A percentile compares a stretch with the other conserved stretches of the same genome.
phyloP scores from a whole-genome alignment of 2,888 invertebrate genomes.

The Barypeithes pellucidus region DNA sequence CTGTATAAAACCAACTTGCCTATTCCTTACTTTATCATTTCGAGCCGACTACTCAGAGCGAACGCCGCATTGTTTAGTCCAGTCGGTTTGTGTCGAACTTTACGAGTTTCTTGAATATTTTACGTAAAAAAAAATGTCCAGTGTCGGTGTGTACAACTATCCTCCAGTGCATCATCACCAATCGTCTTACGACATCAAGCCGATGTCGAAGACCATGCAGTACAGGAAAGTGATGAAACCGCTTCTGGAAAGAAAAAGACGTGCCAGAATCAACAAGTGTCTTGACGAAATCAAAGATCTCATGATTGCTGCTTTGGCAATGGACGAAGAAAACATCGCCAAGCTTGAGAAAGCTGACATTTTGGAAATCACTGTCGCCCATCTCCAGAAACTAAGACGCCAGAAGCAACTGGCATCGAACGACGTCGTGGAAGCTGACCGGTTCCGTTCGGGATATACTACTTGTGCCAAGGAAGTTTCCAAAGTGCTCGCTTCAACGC shows the following conservation, averaged over 20 bases:
- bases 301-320: constrained; percentile 88
- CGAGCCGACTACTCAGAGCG: constrained; percentile 66
- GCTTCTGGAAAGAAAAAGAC: constrained; percentile 89
- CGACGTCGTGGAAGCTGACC: constrained; percentile 83
- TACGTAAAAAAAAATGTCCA: constrained; percentile 63
- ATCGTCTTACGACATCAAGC: constrained; percentile 53
- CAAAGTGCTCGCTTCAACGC: constrained; percentile 86
- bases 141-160: constrained; percentile 66
- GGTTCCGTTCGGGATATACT: constrained; percentile 89
- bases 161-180: constrained; percentile 53
- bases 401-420: constrained; percentile 82
- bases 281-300: constrained; percentile 91
- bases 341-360: constrained; percentile 93
- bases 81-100: constrained; percentile 40
- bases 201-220: constrained; percentile 91
- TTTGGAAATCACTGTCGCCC: constrained; percentile 87
- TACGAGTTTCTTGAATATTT: constrained; percentile 46
- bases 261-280: constrained; percentile 92
- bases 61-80: constrained; percentile 53
- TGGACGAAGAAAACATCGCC: constrained; percentile 90
- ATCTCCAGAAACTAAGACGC: constrained; percentile 86
- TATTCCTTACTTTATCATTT: constrained; percentile 68
- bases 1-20: constrained; percentile 77
- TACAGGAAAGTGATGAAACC: constrained; percentile 96
- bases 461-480: constrained; percentile 92